Evolutionary conservation across 1,140 invertebrate species (phyloP).

Genomic region (Globodera rostochiensis): DNA sequence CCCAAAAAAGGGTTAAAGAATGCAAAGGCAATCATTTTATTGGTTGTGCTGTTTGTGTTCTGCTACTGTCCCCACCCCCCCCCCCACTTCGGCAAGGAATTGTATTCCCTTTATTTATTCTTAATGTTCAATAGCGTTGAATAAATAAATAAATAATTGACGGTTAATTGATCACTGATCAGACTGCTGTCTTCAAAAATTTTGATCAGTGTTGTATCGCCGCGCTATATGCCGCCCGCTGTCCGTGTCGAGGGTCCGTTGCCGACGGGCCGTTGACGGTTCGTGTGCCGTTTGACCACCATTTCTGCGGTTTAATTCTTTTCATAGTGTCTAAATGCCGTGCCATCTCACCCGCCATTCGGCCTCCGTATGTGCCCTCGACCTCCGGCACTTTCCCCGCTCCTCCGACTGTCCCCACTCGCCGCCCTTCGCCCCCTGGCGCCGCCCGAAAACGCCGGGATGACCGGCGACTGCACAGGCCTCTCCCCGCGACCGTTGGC

Average conservation of each 20-base stretch:
- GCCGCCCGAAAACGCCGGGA: constrained; percentile 21
- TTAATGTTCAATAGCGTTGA: no score
- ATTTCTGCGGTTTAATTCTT: background rate
- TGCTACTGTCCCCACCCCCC: no score
- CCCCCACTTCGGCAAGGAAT: no score
- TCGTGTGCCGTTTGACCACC: background rate
- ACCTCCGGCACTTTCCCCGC: background rate
- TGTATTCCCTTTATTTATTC: no score
- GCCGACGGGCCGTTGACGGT: background rate
- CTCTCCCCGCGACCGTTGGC: background rate
- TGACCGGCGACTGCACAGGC: constrained; percentile 15
- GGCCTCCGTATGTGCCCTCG: background rate
- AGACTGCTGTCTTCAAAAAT: background rate
- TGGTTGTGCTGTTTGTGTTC: no score
- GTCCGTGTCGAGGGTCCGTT: background rate
- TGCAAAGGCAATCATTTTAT: no score
- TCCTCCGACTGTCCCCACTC: constrained; percentile 1
- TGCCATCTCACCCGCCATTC: background rate
- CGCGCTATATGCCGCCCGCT: background rate
- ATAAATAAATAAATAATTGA: no score
- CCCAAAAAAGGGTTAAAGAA: no score
- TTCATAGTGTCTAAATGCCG: background rate
- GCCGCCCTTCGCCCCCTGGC: background rate
- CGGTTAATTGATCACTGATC: no score
- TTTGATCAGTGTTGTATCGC: background rate